phyloP scores from a whole-genome alignment of 2,888 invertebrate species.

The Sinohyriopsis cumingii region DNA sequence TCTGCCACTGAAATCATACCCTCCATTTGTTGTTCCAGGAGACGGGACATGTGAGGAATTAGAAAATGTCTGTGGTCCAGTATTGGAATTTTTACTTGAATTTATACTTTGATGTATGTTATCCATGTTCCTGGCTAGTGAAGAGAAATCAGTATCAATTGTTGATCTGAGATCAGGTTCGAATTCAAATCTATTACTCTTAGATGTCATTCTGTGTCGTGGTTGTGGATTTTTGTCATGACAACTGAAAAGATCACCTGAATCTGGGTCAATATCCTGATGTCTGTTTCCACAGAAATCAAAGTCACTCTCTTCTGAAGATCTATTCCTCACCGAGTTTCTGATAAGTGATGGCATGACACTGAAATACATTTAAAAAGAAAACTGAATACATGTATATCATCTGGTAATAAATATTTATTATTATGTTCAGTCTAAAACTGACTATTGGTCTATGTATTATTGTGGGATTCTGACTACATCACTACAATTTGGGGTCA shows the following conservation, averaged over 20 bases:
- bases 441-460: too few relatives aligned
- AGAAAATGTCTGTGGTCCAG: neutral
- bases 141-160: constrained; percentile 63
- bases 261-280: constrained; percentile 14
- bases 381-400: neutral
- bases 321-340: constrained; percentile 59
- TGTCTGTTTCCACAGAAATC: constrained; percentile 54
- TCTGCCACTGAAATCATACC: constrained; percentile 53
- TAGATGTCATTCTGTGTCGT: constrained; percentile 14
- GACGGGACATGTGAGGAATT: neutral
- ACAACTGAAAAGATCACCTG: neutral
- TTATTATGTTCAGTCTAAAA: too few relatives aligned
- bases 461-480: too few relatives aligned
- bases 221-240: constrained; percentile 16
- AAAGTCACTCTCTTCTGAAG: constrained; percentile 66
- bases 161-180: constrained; percentile 61
- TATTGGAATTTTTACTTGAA: constrained; percentile 5
- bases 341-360: constrained; percentile 53
- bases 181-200: constrained; percentile 29
- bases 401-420: neutral
- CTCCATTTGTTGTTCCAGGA: neutral
- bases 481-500: too few relatives aligned
- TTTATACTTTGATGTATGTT: too few relatives aligned
- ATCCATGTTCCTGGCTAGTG: constrained; percentile 7
- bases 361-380: constrained; percentile 29